Base-by-base conservation (phyloP, 2,888 invertebrate species). In the Agriotes lineatus region DNA sequence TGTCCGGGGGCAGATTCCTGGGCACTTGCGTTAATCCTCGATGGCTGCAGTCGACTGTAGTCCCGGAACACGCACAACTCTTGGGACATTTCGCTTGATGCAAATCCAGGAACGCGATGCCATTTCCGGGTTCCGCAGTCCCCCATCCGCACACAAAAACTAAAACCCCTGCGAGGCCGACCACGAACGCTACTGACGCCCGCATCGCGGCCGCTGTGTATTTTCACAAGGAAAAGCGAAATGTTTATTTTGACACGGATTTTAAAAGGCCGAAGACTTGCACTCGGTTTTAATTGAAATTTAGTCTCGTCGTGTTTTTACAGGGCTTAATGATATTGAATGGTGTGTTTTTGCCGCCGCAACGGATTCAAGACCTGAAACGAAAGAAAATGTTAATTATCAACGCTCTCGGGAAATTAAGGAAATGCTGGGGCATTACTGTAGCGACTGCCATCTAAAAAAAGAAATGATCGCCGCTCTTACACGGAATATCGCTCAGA, bases 1-100 rank as follows among this genome's bases (percentile, higher is more conserved):
- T 91, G 79, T 93, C 91, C 37, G 87, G 81, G 0, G 95, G 93
- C 78, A 96, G 87, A 77, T 92, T 89, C 77, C 90, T 88, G 0
- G 95, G 95, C 72, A 94, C 92, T 82, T 93, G 91, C 68, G 92
- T 89, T 74, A 96, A 86, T 59, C 91, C 93, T 12, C 93, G 87
- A 81, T 93, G 91, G 70, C 94, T 92, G 85, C 96, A 96, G 82
- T 95, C 94, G 25, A 93, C 91, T 33, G 91, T 90, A 73, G 91
- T 86, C 58, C 91, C 91, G 61, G 90, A 87, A 82, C 96, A 96
- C 73, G 90, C 87, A 85, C 96, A 96, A 54, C 91, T 90, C 87
- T 92, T 90, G 1, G 95, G 95, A 79, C 95, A 96, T 74, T 87
- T 78, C 64, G 68, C 76, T 68, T 67, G 62, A 70, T 59, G 69